Evolutionary conservation across 2,888 invertebrate species (phyloP).

Genomic region (Agrochola lychnidis): DNA sequence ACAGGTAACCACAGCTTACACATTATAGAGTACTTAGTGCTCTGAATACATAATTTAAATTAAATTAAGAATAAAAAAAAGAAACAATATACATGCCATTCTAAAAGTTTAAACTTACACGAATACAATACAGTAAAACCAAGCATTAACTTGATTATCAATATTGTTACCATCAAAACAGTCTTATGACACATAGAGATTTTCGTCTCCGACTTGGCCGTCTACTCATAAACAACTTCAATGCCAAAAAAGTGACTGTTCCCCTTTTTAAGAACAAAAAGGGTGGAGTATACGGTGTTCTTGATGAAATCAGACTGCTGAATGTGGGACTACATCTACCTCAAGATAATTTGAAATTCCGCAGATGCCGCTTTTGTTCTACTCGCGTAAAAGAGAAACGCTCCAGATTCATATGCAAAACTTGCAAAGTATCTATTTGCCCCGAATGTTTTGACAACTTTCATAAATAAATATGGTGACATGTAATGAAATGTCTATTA

Average conservation of each 20-base stretch:
- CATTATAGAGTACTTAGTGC: too few species aligned
- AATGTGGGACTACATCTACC: too few species aligned
- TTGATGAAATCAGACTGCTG: slow-evolving; percentile 28
- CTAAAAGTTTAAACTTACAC: too few species aligned
- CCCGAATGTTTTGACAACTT: slow-evolving; percentile 40
- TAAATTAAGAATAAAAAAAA: too few species aligned
- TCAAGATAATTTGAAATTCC: slow-evolving; percentile 30
- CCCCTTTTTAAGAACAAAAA: slow-evolving; percentile 32
- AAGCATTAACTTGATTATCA: too few species aligned
- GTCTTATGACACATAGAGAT: slow-evolving; percentile 28
- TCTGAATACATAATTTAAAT: too few species aligned
- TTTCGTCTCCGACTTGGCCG: slow-evolving; percentile 36
- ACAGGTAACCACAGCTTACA: too few species aligned
- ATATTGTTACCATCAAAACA: slow-evolving; percentile 21
- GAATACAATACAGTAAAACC: too few species aligned
- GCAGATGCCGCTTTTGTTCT: slow-evolving; percentile 36
- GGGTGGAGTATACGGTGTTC: slow-evolving; percentile 32
- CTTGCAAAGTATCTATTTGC: slow-evolving; percentile 36
- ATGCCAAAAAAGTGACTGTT: slow-evolving; percentile 17
- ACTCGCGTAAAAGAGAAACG: slow-evolving; percentile 35
- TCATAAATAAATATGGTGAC: slow-evolving; percentile 39
- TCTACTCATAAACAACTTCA: slow-evolving; percentile 33
- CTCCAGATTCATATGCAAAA: slow-evolving; percentile 36
- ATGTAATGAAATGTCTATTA: slow-evolving; percentile 36
- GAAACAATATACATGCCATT: too few species aligned